Evolutionary conservation across 1,140 invertebrate genomes (phyloP), one percentile per base, ranked within the genome.

Genomic region (Lordiphosa collinella): DNA sequence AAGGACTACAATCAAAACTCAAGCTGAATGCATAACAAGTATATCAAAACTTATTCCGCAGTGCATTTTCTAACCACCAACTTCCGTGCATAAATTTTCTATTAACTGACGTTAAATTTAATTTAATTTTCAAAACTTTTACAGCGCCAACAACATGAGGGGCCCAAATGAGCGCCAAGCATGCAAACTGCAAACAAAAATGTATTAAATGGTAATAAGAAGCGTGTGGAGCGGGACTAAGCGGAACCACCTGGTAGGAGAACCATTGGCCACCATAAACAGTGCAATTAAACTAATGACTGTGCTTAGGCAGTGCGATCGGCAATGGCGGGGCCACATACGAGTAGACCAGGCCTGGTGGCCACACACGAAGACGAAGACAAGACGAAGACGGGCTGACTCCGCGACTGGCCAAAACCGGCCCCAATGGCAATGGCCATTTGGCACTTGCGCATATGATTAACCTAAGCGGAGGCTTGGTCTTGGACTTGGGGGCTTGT

Each of bases 221-320:
- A 66, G 51, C 16, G 10, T 40, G 32, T 18, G 16, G 37, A 47
- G 47, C 7, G 16, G 25, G 25, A 8, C 22, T 14, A 10, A 37
- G 40, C 40, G 51, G 57, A 25, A 54, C 44, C 72, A 62, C 49
- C 73, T 67, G 67, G 32, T 32, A 32, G 44, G 8, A 32, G 12
- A n/a, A 46, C 11, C 35, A 48, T 18, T 55, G 53, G 32, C 44
- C 58, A 60, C 71, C 79, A 84, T 84, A 84, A 84, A 84, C 79
- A 84, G 73, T 57, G 72, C 78, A 84, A 84, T 84, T 84, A 84
- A 78, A 85, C 78, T 84, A 84, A 84, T 84, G 79, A 85, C 79
- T 72, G 73, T 84, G 78, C 63, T 60, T 47, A 47, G 61, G 67
- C 54, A 47, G 58, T 22, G 29, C 44, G 69, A 54, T 67, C 55